Evolutionary conservation across 1,140 invertebrate species (phyloP), one percentile per base, ranked within the genome.

Genomic region (Drosophila takahashii): DNA sequence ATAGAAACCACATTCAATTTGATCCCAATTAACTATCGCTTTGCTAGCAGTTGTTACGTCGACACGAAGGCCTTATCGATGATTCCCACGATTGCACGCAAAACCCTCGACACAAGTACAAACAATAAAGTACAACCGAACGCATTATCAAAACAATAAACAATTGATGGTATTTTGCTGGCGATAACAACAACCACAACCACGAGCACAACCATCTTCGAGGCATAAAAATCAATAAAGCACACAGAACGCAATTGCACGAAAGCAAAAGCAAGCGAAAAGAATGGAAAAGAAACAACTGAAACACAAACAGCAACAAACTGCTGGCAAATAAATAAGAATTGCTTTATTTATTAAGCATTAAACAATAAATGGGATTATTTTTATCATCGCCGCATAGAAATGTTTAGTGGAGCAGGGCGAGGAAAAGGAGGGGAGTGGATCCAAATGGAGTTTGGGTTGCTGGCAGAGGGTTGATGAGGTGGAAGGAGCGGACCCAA

Each of bases 311-410:
- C 65, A 47, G 34, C 66, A 70, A 79, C 67, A 79, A 77, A 80
- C 77, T 29, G 73, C 57, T 61, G 48, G 72, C 52, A 84, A 89
- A 89, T 89, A 89, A 89, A 89, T 89, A 89, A 89, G 84, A 89
- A 89, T 89, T 89, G 84, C 85, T 89, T 89, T 89, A 90, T 89
- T 90, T 90, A 89, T 89, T 89, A 90, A 90, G 85, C 85, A 89
- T 89, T 89, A 89, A 90, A 89, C 84, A 89, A 89, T 89, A 89
- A 89, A 89, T 90, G 84, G 80, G 69, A 89, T 89, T 89, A 89
- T 84, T 89, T 87, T 89, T 87, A 89, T 80, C 77, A 84, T 62
- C 54, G 65, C 52, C 72, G 64, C 71, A 81, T 65, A 74, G 62
- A 41, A 57, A 56, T 81, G 79, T 77, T 45, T 70, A 47, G 41